phyloP scores from a whole-genome alignment of 2,888 invertebrate genomes.

The Agonopterix subpropinquella region DNA sequence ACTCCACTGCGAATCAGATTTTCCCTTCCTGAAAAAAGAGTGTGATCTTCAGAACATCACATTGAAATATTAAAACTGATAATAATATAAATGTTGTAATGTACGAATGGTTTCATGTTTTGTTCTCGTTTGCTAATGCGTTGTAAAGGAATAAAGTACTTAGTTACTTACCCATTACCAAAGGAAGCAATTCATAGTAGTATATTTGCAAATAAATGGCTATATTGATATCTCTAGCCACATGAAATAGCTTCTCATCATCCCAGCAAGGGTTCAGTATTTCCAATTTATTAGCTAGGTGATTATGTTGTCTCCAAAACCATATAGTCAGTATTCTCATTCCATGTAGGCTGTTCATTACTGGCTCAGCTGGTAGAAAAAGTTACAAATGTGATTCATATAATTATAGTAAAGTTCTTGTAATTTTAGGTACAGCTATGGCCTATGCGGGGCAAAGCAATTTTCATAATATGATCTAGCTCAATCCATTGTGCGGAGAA shows the following conservation, averaged over 20 bases:
- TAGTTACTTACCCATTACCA: conserved; percentile 82
- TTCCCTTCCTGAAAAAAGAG: conserved; percentile 20
- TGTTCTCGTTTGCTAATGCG: no score
- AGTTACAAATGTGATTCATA: neutral
- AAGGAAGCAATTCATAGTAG: conserved; percentile 86
- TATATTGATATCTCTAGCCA: conserved; percentile 83
- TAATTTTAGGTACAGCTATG: no score
- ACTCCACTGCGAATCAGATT: conserved; percentile 26
- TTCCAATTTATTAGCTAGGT: conserved; percentile 79
- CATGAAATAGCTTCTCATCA: conserved; percentile 87
- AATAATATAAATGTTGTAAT: no score
- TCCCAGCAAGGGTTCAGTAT: conserved; percentile 89
- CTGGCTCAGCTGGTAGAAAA: conserved; percentile 11
- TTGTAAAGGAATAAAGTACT: neutral
- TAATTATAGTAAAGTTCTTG: no score
- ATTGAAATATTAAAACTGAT: no score
- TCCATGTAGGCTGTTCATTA: conserved; percentile 7
- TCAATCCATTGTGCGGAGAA: no score
- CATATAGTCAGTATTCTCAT: conserved; percentile 23
- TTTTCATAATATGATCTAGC: no score
- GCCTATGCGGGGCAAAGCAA: no score
- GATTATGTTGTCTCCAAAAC: conserved; percentile 83
- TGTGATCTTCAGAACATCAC: neutral
- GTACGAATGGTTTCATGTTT: no score
- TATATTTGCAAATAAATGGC: conserved; percentile 86